phyloP scores from a whole-genome alignment of 30 jellyfish, hydroid and myxozoan species.

The Aurelia aurita region DNA sequence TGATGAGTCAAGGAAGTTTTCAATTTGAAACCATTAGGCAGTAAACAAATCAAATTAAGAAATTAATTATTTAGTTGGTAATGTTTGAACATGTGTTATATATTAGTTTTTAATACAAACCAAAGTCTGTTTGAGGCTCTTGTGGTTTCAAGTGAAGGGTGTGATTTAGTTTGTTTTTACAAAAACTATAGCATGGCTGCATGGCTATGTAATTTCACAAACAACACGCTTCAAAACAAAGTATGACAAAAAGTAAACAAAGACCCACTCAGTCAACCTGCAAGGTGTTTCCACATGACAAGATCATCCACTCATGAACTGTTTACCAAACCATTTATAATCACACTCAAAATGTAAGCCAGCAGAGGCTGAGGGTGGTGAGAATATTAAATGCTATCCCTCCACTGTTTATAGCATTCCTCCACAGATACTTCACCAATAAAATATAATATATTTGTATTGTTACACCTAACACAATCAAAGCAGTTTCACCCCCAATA shows the following conservation, averaged over 20 bases:
- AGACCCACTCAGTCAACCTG: no score
- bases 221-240: neutral
- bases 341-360: neutral
- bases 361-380: no score
- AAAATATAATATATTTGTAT: no score
- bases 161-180: slow-evolving; percentile 27
- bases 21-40: neutral
- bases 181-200: neutral
- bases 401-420: no score
- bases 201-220: neutral
- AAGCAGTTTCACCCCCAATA: no score
- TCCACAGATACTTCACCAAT: no score
- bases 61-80: slow-evolving; percentile 20
- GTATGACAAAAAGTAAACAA: neutral
- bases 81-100: slow-evolving; percentile 30
- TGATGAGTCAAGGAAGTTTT: no score
- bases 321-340: neutral
- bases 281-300: neutral
- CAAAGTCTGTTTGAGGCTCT: slow-evolving; percentile 20
- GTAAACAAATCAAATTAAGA: neutral
- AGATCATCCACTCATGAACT: neutral
- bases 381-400: no score
- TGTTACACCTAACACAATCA: no score
- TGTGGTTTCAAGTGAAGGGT: slow-evolving; percentile 35
- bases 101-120: slow-evolving; percentile 47